Base-by-base conservation (phyloP, 2,113 vertebrate species). In the Mystacornis crossleyi region DNA sequence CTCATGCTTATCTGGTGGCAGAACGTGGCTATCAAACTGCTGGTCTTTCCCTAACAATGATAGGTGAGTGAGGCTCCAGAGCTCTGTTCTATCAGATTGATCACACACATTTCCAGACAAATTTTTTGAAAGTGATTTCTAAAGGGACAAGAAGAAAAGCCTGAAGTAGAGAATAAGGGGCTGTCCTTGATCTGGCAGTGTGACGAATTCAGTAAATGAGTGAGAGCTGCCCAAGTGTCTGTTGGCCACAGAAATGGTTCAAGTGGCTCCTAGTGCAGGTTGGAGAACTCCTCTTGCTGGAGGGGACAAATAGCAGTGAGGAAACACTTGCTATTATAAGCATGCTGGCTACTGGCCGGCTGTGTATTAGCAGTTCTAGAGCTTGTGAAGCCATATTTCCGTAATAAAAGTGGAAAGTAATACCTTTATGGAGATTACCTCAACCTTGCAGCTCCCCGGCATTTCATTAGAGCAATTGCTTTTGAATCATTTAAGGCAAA, bases 371-470 rank as follows among this genome's bases (percentile, higher is more conserved):
- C 71, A 94, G 92, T 85, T 77, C 64, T 83, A 72, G 71, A 74
- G 67, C 82, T 83, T 83, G 64, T 88, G 81, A 96, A 96, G 71
- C 90, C 43, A 42, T 90, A 90, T 94, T 93, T 96, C 90, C 18
- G 0, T 86, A 45, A 74, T 89, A 74, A 94, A 93, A 94, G 47
- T 75, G 74, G 94, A 94, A 91, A 95, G 92, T 43, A 91, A 85
- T 75, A 91, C 66, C 94, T 94, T 90, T 91, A 43, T 80, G 81
- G 93, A 95, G 89, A 85, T 89, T 61, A 86, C 54, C 53, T 96
- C 74, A 93, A 93, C 85, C 54, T 90, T 82, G 66, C 45, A 65
- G 90, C 74, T 62, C 86, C 64, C 62, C 50, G 72, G 4, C 1
- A 3, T n/a, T 85, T 96, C 78, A 66, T 80, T 64, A 33, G 33